Percentiles rank a stretch among this genome's conserved stretches.
Evolutionary conservation across 1,140 invertebrate genomes (phyloP).

Genomic region (Papilio xuthus): DNA sequence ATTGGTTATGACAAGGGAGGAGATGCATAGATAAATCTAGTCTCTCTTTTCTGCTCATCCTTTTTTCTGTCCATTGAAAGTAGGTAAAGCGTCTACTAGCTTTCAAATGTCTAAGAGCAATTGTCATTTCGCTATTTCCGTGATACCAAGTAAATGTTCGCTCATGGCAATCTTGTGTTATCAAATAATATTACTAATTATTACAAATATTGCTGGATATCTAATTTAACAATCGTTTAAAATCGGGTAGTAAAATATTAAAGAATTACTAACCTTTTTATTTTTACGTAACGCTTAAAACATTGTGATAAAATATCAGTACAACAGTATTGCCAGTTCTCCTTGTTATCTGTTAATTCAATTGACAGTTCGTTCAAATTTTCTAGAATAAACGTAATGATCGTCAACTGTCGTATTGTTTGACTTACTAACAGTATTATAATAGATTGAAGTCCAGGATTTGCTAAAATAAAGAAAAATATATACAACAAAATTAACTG

Average conservation of each 20-base stretch:
- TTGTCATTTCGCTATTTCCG: too few species aligned
- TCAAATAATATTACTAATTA: too few species aligned
- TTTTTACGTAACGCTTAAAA: conserved; percentile 61
- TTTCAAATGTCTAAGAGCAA: too few species aligned
- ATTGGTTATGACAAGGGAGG: too few species aligned
- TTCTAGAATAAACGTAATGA: conserved; percentile 62
- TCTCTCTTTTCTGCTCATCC: too few species aligned
- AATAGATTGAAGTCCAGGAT: conserved; percentile 65
- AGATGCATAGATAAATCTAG: too few species aligned
- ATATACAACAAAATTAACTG: not conserved
- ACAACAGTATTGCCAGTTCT: conserved; percentile 55
- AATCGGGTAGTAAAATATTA: not conserved
- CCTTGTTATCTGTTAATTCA: conserved; percentile 48
- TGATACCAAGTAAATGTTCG: too few species aligned
- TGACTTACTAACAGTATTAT: conserved; percentile 67
- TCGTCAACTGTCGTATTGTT: conserved; percentile 62
- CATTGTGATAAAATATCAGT: conserved; percentile 62
- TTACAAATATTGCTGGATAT: too few species aligned
- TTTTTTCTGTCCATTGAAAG: too few species aligned
- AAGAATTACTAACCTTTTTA: conserved; percentile 58
- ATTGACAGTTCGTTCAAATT: conserved; percentile 59
- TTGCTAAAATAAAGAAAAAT: conserved; percentile 49
- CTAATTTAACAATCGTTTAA: too few species aligned
- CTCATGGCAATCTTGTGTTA: too few species aligned
- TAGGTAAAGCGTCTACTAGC: too few species aligned